phyloP scores from a whole-genome alignment of 2,113 vertebrate genomes.

The Scortum barcoo region DNA sequence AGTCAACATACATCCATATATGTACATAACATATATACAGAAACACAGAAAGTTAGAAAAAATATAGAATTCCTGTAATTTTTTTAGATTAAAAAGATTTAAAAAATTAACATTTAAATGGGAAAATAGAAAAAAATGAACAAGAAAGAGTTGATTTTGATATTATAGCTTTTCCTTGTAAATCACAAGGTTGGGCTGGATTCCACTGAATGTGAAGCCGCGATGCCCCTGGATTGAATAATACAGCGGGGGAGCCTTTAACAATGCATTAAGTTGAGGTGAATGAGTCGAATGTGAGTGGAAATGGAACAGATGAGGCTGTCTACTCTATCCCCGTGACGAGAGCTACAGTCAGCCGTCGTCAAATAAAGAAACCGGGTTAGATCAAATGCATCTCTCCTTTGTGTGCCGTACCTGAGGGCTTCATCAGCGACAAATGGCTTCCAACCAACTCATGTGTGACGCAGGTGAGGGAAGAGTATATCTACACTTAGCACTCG shows the following conservation, averaged over 20 bases:
- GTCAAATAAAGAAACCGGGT: neutral
- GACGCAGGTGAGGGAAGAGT: slow-evolving; percentile 45
- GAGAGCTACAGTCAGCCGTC: slow-evolving; percentile 30
- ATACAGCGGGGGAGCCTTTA: slow-evolving; percentile 20
- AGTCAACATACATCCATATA: neutral
- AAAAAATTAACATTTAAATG: no score
- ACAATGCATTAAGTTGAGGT: neutral
- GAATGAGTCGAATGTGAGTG: slow-evolving; percentile 17
- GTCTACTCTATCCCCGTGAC: slow-evolving; percentile 13
- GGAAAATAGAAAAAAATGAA: neutral
- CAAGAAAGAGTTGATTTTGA: neutral
- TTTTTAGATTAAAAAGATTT: neutral
- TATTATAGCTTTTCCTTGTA: neutral
- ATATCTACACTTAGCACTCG: slow-evolving; percentile 35
- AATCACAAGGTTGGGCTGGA: neutral
- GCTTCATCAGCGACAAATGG: slow-evolving; percentile 67
- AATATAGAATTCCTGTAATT: no score
- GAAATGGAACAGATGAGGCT: slow-evolving; percentile 39
- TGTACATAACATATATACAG: no score
- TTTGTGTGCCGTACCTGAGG: slow-evolving; percentile 45
- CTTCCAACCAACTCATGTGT: slow-evolving; percentile 51
- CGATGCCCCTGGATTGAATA: slow-evolving; percentile 11
- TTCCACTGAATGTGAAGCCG: neutral
- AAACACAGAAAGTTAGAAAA: no score
- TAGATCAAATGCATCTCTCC: slow-evolving; percentile 56